Conservation (phyloP, 2,113 vertebrate genomes). For the Syngnathoides biaculeatus region DNA sequence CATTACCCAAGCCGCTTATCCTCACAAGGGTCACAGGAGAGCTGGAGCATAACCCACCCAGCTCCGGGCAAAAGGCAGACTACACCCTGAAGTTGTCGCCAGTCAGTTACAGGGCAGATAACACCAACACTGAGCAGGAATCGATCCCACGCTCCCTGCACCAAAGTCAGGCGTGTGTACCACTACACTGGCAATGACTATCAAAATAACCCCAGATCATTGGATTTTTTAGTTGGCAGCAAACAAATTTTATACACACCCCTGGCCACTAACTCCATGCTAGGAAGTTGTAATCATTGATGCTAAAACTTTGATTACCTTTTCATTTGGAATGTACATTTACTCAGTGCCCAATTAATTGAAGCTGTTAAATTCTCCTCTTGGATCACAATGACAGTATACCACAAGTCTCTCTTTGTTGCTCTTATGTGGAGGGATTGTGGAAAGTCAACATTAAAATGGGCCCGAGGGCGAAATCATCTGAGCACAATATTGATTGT, state of each 20-base stretch:
- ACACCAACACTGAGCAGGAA: too few relatives aligned
- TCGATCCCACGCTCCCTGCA: too few relatives aligned
- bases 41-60: too few relatives aligned
- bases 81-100: too few relatives aligned
- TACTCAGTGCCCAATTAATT: background rate
- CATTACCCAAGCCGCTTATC: too few relatives aligned
- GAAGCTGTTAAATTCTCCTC: conserved; percentile 2
- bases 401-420: background rate
- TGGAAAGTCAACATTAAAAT: conserved; percentile 1
- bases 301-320: conserved; percentile 6
- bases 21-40: too few relatives aligned
- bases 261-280: background rate
- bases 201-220: background rate
- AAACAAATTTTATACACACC: background rate
- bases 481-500: background rate
- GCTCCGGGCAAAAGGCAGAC: too few relatives aligned
- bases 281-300: background rate
- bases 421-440: background rate
- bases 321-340: conserved; percentile 1
- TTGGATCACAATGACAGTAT: background rate
- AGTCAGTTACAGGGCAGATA: too few relatives aligned
- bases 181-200: too few relatives aligned
- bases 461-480: background rate
- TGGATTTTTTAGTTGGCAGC: background rate
- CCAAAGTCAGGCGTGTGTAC: too few relatives aligned